Base-by-base conservation (phyloP, 2,113 vertebrate species). In the Axis porcinus region DNA sequence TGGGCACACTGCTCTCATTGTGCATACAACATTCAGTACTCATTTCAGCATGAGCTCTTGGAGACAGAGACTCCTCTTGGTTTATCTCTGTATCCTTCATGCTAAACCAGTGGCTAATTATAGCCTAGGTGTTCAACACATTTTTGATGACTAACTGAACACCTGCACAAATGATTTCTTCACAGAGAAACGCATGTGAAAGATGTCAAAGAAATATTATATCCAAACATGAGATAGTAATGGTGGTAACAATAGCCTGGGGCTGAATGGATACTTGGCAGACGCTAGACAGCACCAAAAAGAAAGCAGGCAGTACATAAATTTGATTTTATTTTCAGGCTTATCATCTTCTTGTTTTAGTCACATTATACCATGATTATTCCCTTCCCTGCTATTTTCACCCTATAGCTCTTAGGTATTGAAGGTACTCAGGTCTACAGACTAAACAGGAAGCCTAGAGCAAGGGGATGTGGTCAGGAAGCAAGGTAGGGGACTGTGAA, bases 371-470 rank as follows among this genome's bases (percentile, higher is more conserved):
- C 27, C 17, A 16, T 40, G 43, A 25, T 89, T 30, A 40, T 47
- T 54, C 55, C 50, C 54, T 89, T 55, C 30, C 62, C 57, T 50
- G 50, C 21, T 55, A 2, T 88, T 81, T 50, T 82, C 36, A 67
- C 40, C 23, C 78, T n/a, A 27, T 2, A 40, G 28, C 45, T 79
- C 78, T 76, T 60, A 8, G 5, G 43, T 91, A 6, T 13, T 83
- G 17, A 21, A 92, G 47, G 40, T 11, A 85, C 57, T 84, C 79
- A 40, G 36, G 64, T 47, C 21, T 79, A 13, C 2, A 70, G 86
- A 64, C 11, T 74, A 95, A 54, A 90, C 57, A 87, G 76, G 74
- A 96, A 96, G 67, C 6, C 14, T 70, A 88, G 54, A 28, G 67
- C 19, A 40, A 62, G 58, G 55, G 54, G 55, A 76, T 78, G 55